A percentile compares a stretch with the other conserved stretches of the same genome.
phyloP scores from a whole-genome alignment of 2,113 vertebrate genomes.

The Paedocypris sp. region DNA sequence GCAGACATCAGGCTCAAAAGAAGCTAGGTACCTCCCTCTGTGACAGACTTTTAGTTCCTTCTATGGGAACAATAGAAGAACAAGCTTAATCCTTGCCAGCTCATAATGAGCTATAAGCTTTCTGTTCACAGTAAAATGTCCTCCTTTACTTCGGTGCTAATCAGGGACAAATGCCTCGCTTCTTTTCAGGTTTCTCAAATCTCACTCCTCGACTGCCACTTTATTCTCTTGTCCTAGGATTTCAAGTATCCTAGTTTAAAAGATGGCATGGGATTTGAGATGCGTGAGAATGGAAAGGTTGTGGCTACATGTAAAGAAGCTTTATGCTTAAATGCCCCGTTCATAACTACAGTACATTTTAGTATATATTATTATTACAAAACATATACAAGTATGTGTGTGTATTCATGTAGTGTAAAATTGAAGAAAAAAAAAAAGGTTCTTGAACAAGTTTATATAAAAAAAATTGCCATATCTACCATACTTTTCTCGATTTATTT shows the following conservation, averaged over 20 bases:
- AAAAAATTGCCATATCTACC: too few species aligned
- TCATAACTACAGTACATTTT: too few species aligned
- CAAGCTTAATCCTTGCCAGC: slow-evolving; percentile 68
- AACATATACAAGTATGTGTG: too few species aligned
- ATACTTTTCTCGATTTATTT: too few species aligned
- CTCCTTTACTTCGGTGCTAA: slow-evolving; percentile 63
- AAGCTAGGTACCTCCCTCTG: slow-evolving; percentile 40
- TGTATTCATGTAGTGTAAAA: too few species aligned
- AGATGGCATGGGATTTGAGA: slow-evolving; percentile 26
- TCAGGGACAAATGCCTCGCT: slow-evolving; percentile 61
- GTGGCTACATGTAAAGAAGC: slow-evolving; percentile 25
- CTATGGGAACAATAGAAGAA: slow-evolving; percentile 61
- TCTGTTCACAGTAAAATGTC: slow-evolving; percentile 67
- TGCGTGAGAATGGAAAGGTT: slow-evolving; percentile 43
- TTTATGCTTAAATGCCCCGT: slow-evolving; percentile 17
- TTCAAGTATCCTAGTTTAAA: slow-evolving; percentile 31
- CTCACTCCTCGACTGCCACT: slow-evolving; percentile 44
- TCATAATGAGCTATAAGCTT: slow-evolving; percentile 83
- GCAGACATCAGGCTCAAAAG: slow-evolving; percentile 46
- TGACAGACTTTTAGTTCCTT: slow-evolving; percentile 48
- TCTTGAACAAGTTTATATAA: too few species aligned
- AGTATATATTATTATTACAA: too few species aligned
- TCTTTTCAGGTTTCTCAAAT: slow-evolving; percentile 53
- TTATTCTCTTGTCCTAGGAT: slow-evolving; percentile 25
- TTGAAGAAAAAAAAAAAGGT: too few species aligned